Evolutionary conservation across 2,797 vertebrate species (phyloP), one percentile per base, ranked within the genome.

Genomic region (Nyctalus aviator): DNA sequence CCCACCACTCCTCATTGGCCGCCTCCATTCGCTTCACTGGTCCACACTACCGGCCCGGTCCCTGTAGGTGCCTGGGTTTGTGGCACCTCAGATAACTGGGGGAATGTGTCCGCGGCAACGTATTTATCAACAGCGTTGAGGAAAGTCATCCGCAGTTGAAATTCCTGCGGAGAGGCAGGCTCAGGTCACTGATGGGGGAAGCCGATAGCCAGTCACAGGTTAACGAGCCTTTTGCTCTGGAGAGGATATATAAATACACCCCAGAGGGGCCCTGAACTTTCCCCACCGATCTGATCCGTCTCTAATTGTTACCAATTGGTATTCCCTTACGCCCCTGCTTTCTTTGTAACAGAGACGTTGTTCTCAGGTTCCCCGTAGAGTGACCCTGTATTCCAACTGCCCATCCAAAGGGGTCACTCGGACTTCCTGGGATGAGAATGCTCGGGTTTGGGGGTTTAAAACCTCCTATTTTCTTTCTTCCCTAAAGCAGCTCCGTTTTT

Each of bases 281-380:
- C 96, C 73, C 73, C 82, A 4, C 69, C 84, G 17, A 76, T 5
- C 75, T 53, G 73, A 95, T 94, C 97, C 85, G 37, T 88, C 89
- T 93, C 86, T 96, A 94, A 96, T 97, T 97, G 64, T 32, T 95
- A 86, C 97, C 97, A 96, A 96, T 98, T 97, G 94, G 93, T 90
- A 18, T 92, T 69, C 91, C 92, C 73, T 95, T 83, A 62, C 88
- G 92, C 94, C 68, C 94, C 1, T 35, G 41, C 96, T 96, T 90
- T 88, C 91, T 96, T 96, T 96, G 75, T 8, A 94, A 85, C 2
- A 37, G 25, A 27, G 82, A 21, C 0, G 3, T 59, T 50, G 53
- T 68, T 92, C 84, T 94, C 83, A 48, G 69, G 57, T 92, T 88
- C 88, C 86, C 69, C 8, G 20, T 44, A 2, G 15, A 1, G 44